These are phyloP conservation scores for Chionoecetes opilio DNA, from an alignment of 1,140 invertebrate genomes.

Conservation along the genomic window DNA sequence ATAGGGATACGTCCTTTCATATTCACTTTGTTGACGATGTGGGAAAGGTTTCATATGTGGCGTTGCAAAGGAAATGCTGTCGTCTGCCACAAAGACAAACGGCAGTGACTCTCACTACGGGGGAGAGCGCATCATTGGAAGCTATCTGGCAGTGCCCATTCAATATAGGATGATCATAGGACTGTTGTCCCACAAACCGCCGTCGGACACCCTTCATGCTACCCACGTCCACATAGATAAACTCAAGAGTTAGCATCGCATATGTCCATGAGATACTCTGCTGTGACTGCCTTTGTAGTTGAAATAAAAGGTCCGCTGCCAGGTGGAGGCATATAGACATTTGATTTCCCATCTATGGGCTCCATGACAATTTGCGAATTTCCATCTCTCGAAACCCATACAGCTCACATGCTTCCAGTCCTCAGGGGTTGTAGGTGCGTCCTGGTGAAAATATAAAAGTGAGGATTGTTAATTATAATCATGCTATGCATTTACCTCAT, in stretches of 20 bases:
- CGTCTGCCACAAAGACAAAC: constrained; percentile 43
- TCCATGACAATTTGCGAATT: neutral
- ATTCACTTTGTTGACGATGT: neutral
- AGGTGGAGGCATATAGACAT: neutral
- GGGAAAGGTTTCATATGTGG: constrained; percentile 49
- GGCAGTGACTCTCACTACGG: constrained; percentile 34
- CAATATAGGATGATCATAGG: neutral
- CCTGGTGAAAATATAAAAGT: neutral
- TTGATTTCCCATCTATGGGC: neutral
- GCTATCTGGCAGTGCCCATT: neutral
- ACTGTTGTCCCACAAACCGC: constrained; percentile 49
- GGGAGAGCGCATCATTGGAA: neutral
- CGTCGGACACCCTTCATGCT: constrained; percentile 41
- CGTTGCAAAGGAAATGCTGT: constrained; percentile 19
- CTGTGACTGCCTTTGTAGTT: constrained; percentile 49
- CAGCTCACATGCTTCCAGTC: constrained; percentile 28
- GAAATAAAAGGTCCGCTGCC: constrained; percentile 6
- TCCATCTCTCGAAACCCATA: constrained; percentile 40
- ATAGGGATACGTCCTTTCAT: constrained; percentile 47
- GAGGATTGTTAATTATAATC: no score
- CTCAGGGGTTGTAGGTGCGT: neutral
- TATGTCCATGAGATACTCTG: constrained; percentile 55
- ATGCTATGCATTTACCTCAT: no score
- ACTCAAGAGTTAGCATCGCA: neutral
- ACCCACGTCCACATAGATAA: constrained; percentile 51